Base-by-base conservation (phyloP, 1,140 invertebrate genomes). In the Callitettix versicolor region DNA sequence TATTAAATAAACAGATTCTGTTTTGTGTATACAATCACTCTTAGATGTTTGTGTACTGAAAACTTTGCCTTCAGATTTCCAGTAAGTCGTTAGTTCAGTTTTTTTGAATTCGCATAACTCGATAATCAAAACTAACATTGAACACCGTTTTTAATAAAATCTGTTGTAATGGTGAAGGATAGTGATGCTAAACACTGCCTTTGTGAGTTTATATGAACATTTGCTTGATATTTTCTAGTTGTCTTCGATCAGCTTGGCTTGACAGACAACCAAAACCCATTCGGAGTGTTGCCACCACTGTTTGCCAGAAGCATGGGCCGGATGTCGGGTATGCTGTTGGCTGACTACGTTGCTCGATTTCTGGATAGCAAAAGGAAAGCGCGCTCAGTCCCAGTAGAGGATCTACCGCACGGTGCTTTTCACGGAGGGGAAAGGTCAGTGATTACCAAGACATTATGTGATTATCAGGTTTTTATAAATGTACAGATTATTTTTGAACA, bases 261-360 rank as follows among this genome's bases (percentile, higher is more conserved):
- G 61, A 90, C 87, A 5, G 86, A 89, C 60, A 88, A 89, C 62
- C 83, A 88, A 63, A 91, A 90, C 70, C 86, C 86, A 0, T 84
- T 86, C 61, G 86, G 87, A 4, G 79, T 79, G n/a, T 65, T 89
- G 33, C 85, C 86, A 0, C 79, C 84, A 1, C 43, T 74, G 15
- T 78, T 88, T 50, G 82, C 80, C 1, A 68, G 81, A 51, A 83
- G 82, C 3, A 79, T 87, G 73, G 71, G 70, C 4, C 79, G 85
- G 9, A 76, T 79, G 44, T 74, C 81, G 17, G 84, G 84, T 0
- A 81, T 80, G 0, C 75, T 79, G 42, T 72, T 84, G 65, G 79
- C 79, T 0, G 78, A 86, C 54, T 88, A 87, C 62, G 77, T 90
- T 6, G 78, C 79, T 0, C 73, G 80, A 18, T 80, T 86, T 61